A percentile compares a stretch with the other conserved stretches of the same genome.
Conservation (phyloP, 2,797 vertebrate species). For the Pelochelys cantorii region DNA sequence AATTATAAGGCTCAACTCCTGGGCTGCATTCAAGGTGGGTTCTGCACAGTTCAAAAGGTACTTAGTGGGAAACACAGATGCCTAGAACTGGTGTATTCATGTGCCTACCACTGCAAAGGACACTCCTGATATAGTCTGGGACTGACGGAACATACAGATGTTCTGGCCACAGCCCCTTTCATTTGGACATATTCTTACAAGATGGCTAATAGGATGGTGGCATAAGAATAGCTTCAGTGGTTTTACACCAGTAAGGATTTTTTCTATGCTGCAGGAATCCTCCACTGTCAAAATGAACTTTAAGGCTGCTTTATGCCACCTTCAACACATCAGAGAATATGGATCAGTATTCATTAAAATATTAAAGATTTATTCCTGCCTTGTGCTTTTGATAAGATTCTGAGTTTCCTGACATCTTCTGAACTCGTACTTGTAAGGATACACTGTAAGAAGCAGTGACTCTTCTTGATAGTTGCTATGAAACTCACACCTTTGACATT, state of each 20-base stretch:
- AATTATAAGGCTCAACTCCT: not conserved
- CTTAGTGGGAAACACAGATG: not conserved
- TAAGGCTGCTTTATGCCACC: not conserved
- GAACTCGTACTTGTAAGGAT: not conserved
- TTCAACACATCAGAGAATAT: not conserved
- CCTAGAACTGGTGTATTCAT: not conserved
- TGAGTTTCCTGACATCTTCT: not conserved
- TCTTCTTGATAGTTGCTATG: not conserved
- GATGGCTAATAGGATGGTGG: not conserved
- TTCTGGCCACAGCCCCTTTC: not conserved
- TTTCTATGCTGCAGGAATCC: not conserved
- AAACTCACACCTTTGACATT: not conserved
- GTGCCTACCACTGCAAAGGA: not conserved
- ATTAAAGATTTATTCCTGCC: not conserved
- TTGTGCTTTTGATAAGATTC: not conserved
- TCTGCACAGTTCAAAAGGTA: not conserved
- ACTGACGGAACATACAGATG: not conserved
- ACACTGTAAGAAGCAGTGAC: not conserved
- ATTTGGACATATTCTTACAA: not conserved
- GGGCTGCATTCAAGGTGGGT: not conserved
- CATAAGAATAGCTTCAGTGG: not conserved
- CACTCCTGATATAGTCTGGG: not conserved
- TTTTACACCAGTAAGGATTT: rapidly evolving
- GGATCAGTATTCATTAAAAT: not conserved
- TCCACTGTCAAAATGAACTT: not conserved